These are phyloP conservation scores for Phoenoteleia sp. DNA, from an alignment of 2,888 invertebrate species.

Conservation along the genomic window DNA sequence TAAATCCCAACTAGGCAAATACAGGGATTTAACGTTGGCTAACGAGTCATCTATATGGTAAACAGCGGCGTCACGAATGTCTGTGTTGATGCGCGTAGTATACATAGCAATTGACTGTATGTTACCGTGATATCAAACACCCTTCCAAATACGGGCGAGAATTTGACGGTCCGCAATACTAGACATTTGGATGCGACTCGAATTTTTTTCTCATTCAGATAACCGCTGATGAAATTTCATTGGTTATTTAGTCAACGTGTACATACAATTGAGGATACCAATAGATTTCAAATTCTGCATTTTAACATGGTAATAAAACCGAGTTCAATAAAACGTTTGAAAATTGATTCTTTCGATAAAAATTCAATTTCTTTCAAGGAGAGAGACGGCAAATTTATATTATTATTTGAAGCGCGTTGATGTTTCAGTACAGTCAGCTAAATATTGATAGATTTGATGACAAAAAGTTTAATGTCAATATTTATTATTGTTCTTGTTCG, in stretches of 20 bases:
- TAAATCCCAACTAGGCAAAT: slow-evolving; percentile 84
- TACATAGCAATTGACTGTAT: slow-evolving; percentile 78
- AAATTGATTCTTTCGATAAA: slow-evolving; percentile 57
- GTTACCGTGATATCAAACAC: slow-evolving; percentile 80
- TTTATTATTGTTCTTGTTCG: slow-evolving; percentile 26
- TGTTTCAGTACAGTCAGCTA: too few relatives aligned
- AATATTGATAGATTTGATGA: neutral
- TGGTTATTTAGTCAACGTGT: slow-evolving; percentile 63
- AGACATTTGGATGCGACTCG: slow-evolving; percentile 78
- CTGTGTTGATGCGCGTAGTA: slow-evolving; percentile 77
- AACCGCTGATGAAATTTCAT: slow-evolving; percentile 73
- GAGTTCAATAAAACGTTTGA: slow-evolving; percentile 43
- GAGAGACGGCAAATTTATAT: slow-evolving; percentile 18
- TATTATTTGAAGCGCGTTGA: slow-evolving; percentile 35
- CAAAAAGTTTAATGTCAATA: neutral
- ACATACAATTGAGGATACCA: slow-evolving; percentile 44
- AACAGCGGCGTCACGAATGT: slow-evolving; percentile 79
- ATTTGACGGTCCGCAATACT: slow-evolving; percentile 80
- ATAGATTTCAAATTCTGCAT: slow-evolving; percentile 53
- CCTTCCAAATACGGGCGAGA: slow-evolving; percentile 73
- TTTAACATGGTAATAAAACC: slow-evolving; percentile 61
- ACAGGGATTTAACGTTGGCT: slow-evolving; percentile 85
- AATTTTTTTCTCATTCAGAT: slow-evolving; percentile 79
- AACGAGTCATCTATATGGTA: slow-evolving; percentile 86
- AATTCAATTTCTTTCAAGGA: slow-evolving; percentile 37